Base-by-base conservation (phyloP, 2,888 invertebrate genomes). In the Metellina segmentata region DNA sequence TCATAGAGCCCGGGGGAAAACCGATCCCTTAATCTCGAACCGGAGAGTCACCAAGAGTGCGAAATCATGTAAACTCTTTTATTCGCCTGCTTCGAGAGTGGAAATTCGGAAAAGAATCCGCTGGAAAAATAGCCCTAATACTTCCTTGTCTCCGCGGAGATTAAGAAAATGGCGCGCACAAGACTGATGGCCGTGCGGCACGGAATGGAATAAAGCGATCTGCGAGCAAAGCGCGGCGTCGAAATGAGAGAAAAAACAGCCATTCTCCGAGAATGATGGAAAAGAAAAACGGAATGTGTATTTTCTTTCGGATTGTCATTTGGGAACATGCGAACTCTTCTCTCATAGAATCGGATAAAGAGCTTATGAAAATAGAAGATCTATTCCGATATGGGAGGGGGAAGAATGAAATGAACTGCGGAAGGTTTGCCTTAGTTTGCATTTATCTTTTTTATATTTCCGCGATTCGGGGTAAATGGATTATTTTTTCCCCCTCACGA, bases 41-140 rank as follows among this genome's bases (percentile, higher is more conserved):
- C 48, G 13, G 86, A 69, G 86, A 78, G 69, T 86, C 61, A 61
- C 34, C 78, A 7, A 34, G 86, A 86, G 86, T 86, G 86, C 78
- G 52, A 78, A 86, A 86, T 70, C 86, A 78, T 86, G 86, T 86
- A 13, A 77, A 86, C 19, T 70, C 34, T 19, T 75, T 48, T 48
- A 53, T 75, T 48, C 85, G 53, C 6, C 61, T 75, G 85, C 75
- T 83, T 52, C 74, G 49, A 51, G 49, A 52, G 70, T n/a, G 20
- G 77, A 71, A 70, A 69, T 86, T 86, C 61, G 7, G 51, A 86
- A 77, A 69, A 69, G 49, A 49, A 49, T 69, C 53, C 51, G 16
- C 20, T n/a, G 20, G 69, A 75, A 48, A 78, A 70, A 71, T 51
- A 85, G 34, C 53, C 34, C 61, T 82, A 51, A 71, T 72, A 85